Conservation (phyloP, 64 coral and sea anemone genomes). For the Actinia equina region DNA sequence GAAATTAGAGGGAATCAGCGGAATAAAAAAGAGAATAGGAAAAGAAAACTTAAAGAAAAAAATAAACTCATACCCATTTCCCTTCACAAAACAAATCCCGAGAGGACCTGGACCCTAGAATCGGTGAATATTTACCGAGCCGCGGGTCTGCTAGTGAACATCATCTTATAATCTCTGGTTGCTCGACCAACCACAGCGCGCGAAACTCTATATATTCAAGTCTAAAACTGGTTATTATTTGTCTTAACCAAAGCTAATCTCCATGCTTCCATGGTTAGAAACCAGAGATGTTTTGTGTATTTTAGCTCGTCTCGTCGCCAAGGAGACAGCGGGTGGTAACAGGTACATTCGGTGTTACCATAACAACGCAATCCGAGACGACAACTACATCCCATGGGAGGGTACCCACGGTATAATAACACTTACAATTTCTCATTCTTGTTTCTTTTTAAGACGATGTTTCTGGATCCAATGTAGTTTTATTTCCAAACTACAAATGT, state of each 20-base stretch:
- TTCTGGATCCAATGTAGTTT: not conserved
- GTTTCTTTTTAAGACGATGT: not conserved
- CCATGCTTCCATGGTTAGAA: not conserved
- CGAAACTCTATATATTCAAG: too few species aligned
- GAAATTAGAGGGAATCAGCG: not conserved
- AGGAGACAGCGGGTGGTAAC: constrained; percentile 10
- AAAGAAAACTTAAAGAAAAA: too few species aligned
- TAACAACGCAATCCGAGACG: not conserved
- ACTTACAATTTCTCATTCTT: too few species aligned
- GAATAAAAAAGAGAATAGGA: too few species aligned
- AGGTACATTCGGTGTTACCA: not conserved
- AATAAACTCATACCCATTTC: not conserved
- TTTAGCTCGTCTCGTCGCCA: not conserved
- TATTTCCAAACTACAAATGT: not conserved
- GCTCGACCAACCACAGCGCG: too few species aligned
- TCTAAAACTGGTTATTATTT: too few species aligned
- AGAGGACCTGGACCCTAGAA: not conserved
- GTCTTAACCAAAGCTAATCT: too few species aligned
- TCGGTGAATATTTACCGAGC: too few species aligned
- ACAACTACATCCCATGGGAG: not conserved
- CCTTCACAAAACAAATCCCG: not conserved
- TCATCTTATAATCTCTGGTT: too few species aligned
- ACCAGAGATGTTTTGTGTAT: not conserved
- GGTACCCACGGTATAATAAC: not conserved
- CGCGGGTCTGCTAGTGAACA: too few species aligned